phyloP scores from a whole-genome alignment of 2,888 invertebrate genomes.

The Drosophila kambysellisi region DNA sequence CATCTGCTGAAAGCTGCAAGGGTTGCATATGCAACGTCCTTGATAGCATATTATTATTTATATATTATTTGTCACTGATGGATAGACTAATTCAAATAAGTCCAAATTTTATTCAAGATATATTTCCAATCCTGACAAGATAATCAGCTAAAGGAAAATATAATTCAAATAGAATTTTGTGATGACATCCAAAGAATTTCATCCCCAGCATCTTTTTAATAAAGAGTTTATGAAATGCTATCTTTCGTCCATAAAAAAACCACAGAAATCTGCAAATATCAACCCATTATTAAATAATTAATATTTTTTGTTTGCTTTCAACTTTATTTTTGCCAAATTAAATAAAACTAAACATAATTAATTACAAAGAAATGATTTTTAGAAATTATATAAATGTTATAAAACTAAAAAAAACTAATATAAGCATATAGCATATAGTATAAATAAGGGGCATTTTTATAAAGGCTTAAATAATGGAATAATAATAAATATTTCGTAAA shows the following conservation, averaged over 20 bases:
- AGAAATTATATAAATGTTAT: conserved; percentile 42
- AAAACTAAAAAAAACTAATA: conserved; percentile 35
- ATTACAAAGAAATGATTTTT: conserved; percentile 47
- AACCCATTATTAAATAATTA: conserved; percentile 1
- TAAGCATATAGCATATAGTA: conserved; percentile 7
- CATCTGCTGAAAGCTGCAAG: conserved; percentile 16
- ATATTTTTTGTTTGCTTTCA: conserved; percentile 56
- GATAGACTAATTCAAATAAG: background rate
- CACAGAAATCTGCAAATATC: background rate
- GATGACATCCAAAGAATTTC: background rate
- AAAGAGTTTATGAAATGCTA: background rate
- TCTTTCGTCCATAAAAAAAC: background rate
- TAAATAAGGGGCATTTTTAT: conserved; percentile 25
- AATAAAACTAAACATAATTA: conserved; percentile 40
- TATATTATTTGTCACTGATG: background rate
- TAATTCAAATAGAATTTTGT: background rate
- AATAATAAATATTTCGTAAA: conserved; percentile 40
- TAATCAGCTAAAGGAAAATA: background rate
- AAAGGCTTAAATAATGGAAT: conserved; percentile 32
- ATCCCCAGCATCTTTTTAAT: background rate
- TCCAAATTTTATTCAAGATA: background rate
- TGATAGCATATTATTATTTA: conserved; percentile 16
- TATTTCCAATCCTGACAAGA: background rate
- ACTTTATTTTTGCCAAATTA: conserved; percentile 68
- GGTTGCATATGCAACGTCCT: conserved; percentile 36